Evolutionary conservation across 2,797 vertebrate species (phyloP), one percentile per base, ranked within the genome.

Genomic region (Neosilurus hyrtlii): DNA sequence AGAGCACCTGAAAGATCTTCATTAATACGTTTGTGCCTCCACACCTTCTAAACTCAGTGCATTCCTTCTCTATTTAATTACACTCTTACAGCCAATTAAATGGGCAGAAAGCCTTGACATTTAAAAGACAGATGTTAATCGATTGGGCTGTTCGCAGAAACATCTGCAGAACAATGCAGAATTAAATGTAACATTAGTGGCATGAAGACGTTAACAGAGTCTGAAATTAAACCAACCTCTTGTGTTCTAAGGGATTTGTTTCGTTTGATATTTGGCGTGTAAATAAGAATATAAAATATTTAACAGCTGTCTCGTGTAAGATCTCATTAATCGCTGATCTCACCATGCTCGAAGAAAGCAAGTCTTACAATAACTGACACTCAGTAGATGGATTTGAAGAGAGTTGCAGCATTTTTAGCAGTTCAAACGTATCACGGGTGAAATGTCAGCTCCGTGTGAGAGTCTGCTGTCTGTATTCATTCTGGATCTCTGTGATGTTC

Each of bases 121-220:
- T 83, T 76, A 76, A 83, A 86, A 77, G 56, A 62, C 82, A 78
- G 66, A 71, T 8, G 22, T 26, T 54, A 73, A 82, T 82, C 26
- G 22, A 57, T 26, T 7, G 10, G 0, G 72, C 52, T 74, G 52
- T 56, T 35, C 52, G 35, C 52, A 20, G 51, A 30, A 74, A 74
- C 72, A 22, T 20, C 54, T 30, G 11, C 52, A 74, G 54, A 74
- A 56, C 24, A 20, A 74, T 56, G 10, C n/a, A 8, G 52, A 72
- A 74, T 57, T 6, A 20, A 54, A 18, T 18, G 24, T 4, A 26
- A 54, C 70, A 3, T 71, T 24, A n/a, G 1, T 6, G n/a, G 14
- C 24, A 54, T 54, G 14, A 72, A 15, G 52, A 16, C 9, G 6
- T 18, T 5, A 56, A 20, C 24, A 6, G 6, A 54, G 11, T 35